Evolutionary conservation across 2,797 vertebrate genomes (phyloP), one percentile per base, ranked within the genome.

Genomic region (Channallabes apus): DNA sequence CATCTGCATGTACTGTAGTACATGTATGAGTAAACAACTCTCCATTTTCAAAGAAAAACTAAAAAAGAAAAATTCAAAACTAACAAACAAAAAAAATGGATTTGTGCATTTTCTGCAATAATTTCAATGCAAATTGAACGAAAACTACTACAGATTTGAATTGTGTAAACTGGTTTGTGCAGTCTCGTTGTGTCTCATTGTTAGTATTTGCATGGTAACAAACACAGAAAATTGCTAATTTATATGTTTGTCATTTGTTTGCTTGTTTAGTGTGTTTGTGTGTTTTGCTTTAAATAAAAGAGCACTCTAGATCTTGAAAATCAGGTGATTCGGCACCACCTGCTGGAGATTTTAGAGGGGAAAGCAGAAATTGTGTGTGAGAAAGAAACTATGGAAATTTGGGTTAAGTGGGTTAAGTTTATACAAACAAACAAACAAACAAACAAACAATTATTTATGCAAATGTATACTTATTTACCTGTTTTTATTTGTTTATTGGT

Each of bases 321-420:
- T 86, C 88, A 91, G 91, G 93, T 91, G 93, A 92, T 87, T 96
- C 94, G 95, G 94, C 96, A 93, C 97, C 97, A 97, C 94, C 97
- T 97, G 91, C 96, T 96, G 97, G 96, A 85, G 12, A 79, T 6
- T 9, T 59, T 8, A 24, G 46, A 2, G 22, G 1, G 6, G 4
- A 20, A 20, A 17, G 0, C 32, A 38, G 68, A 41, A 46, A 72
- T 46, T 2, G 18, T 59, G 29, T 12, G 59, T 18, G 24, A 58
- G 51, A 7, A 76, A 51, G 71, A 75, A 58, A 11, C 1, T 38
- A 15, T 27, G 8, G 41, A 46, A 46, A 41, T 61, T 62, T 32
- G 32, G 32, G 32, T 32, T 32, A 32, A 32, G 32, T 32, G 32
- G 32, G 32, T 32, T 32, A 32, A 32, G 32, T 32, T 32, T 32